Conservation (phyloP, 2,113 vertebrate species). For the Epinephelus moara region DNA sequence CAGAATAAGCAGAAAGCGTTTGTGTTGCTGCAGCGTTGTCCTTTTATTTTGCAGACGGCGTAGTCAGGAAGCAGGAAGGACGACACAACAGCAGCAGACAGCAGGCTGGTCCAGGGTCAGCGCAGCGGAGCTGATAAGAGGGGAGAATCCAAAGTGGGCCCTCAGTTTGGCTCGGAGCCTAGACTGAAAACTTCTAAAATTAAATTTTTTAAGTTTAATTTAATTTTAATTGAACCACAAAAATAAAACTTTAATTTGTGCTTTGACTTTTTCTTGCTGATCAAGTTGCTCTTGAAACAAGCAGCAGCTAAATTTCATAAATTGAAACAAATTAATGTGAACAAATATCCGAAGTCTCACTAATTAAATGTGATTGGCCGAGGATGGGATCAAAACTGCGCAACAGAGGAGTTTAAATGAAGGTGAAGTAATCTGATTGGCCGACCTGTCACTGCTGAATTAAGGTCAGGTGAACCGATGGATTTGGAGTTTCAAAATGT, state of each 20-base stretch:
- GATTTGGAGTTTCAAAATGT: conserved; percentile 46
- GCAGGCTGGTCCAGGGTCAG: conserved; percentile 36
- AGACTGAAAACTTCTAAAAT: neutral
- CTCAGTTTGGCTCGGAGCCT: neutral
- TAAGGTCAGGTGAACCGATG: conserved; percentile 43
- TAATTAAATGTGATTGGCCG: conserved; percentile 11
- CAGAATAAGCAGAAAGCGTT: conserved; percentile 45
- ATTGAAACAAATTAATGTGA: neutral
- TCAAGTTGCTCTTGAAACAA: conserved; percentile 1
- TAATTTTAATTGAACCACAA: conserved; percentile 11
- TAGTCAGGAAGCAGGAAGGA: conserved; percentile 11
- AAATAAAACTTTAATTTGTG: neutral
- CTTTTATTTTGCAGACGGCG: conserved; percentile 52
- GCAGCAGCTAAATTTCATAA: neutral
- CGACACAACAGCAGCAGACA: neutral
- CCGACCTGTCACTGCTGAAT: conserved; percentile 42
- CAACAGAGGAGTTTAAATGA: conserved; percentile 38
- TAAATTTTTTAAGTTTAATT: conserved; percentile 6
- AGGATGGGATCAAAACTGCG: conserved; percentile 13
- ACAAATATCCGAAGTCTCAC: neutral
- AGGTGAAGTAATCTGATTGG: conserved; percentile 65
- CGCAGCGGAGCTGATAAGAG: neutral
- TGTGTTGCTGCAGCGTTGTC: conserved; percentile 34
- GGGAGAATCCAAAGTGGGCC: conserved; percentile 6
- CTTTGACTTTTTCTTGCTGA: neutral